Conservation (phyloP, 2,888 invertebrate species). For the Plagodis pulveraria region DNA sequence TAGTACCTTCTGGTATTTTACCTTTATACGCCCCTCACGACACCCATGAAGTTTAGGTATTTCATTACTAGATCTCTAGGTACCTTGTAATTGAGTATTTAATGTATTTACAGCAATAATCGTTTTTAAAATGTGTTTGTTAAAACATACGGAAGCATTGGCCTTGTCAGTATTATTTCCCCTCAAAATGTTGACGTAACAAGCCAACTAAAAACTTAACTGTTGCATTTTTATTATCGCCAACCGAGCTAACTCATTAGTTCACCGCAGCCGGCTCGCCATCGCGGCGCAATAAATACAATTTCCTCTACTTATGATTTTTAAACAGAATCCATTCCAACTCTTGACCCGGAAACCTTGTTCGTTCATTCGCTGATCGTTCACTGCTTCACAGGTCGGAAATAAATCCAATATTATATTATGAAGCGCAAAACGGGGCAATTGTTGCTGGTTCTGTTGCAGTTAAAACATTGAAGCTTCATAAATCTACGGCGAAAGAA, state of each 20-base stretch:
- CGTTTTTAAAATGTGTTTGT: too few species aligned
- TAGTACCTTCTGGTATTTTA: too few species aligned
- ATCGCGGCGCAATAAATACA: conserved; percentile 36
- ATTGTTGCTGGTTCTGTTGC: conserved; percentile 43
- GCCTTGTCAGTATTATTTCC: background rate
- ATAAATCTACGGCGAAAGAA: conserved; percentile 33
- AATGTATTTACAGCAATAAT: too few species aligned
- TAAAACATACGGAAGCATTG: too few species aligned
- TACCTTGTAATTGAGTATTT: too few species aligned
- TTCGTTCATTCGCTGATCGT: conserved; percentile 43
- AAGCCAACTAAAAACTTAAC: conserved; percentile 11
- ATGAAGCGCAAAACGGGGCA: conserved; percentile 45
- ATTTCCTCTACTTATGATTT: conserved; percentile 41
- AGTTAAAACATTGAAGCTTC: conserved; percentile 27
- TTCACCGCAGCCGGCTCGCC: conserved; percentile 25
- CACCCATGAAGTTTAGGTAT: too few species aligned
- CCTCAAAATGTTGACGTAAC: background rate
- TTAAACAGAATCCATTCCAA: conserved; percentile 32
- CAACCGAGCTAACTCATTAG: conserved; percentile 17
- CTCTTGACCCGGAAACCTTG: conserved; percentile 68
- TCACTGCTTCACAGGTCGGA: conserved; percentile 43
- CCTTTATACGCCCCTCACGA: too few species aligned
- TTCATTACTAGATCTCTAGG: too few species aligned
- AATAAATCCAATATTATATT: conserved; percentile 55
- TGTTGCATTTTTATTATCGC: conserved; percentile 12